Percentiles rank a stretch among this genome's conserved stretches.
Conservation (phyloP, 1,140 invertebrate species). For the Drosophila sturtevanti region DNA sequence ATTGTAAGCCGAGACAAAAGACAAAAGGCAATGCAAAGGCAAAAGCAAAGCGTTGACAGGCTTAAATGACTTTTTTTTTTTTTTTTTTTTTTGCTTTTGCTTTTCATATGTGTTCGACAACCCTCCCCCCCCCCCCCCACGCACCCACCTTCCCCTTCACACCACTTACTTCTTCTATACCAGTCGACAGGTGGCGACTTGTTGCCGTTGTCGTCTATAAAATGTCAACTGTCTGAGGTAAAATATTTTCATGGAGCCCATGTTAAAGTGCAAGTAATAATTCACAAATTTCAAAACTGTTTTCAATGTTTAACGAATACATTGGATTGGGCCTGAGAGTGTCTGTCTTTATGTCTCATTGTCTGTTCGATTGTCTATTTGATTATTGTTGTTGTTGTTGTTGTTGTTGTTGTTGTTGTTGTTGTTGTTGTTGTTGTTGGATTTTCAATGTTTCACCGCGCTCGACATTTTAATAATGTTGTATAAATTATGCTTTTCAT, state of each 20-base stretch:
- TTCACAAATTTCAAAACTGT: constrained; percentile 73
- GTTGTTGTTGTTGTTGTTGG: constrained; percentile 26
- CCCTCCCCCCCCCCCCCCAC: not conserved
- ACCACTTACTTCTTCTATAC: not conserved
- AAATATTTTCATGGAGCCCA: constrained; percentile 66
- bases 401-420: constrained; percentile 23
- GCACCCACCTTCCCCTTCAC: too few relatives aligned
- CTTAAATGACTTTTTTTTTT: constrained; percentile 64
- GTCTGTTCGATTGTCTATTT: not conserved
- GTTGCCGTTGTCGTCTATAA: constrained; percentile 62
- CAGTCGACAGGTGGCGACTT: constrained; percentile 70
- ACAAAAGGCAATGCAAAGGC: constrained; percentile 26
- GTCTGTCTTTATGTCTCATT: constrained; percentile 15
- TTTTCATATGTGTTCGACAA: constrained; percentile 26
- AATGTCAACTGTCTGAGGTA: constrained; percentile 72
- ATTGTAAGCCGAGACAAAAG: constrained; percentile 23
- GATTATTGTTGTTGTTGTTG: constrained; percentile 20
- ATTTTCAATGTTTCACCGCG: constrained; percentile 63
- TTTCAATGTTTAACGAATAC: constrained; percentile 53
- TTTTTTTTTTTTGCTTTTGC: constrained; percentile 16
- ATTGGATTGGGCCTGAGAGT: constrained; percentile 10
- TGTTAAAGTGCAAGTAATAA: constrained; percentile 81
- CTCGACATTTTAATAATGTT: constrained; percentile 72
- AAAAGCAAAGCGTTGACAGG: constrained; percentile 76
- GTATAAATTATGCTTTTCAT: constrained; percentile 72